These are phyloP conservation scores for Lasioglossum baleicum DNA, from an alignment of 1,140 invertebrate species.

Conservation along the genomic window DNA sequence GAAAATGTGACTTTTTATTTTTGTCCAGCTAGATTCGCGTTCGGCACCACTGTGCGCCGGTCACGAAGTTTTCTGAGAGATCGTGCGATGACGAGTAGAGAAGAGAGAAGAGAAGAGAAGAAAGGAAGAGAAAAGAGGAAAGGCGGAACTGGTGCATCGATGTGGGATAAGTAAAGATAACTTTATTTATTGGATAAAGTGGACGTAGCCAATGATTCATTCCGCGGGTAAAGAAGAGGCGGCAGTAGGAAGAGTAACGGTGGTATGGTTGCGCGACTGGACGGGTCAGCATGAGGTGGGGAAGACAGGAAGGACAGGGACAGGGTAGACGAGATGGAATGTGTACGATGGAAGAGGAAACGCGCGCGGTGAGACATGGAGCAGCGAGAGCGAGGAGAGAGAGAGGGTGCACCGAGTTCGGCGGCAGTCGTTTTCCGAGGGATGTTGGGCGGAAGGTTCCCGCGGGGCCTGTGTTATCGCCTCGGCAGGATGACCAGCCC, in stretches of 20 bases:
- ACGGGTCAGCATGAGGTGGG: conserved; percentile 16
- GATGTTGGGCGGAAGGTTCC: conserved; percentile 77
- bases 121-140: no score
- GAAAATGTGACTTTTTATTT: no score
- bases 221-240: background rate
- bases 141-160: background rate
- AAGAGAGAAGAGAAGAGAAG: background rate
- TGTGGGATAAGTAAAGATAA: background rate
- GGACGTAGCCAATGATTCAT: conserved; percentile 10
- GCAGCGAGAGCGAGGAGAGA: background rate
- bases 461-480: conserved; percentile 80
- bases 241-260: conserved; percentile 17
- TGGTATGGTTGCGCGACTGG: conserved; percentile 14
- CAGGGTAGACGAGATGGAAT: conserved; percentile 39
- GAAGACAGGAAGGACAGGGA: conserved; percentile 10
- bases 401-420: conserved; percentile 43
- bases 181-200: background rate
- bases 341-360: conserved; percentile 39
- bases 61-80: background rate
- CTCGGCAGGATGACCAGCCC: conserved; percentile 80
- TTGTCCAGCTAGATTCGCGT: no score
- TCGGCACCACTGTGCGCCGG: no score
- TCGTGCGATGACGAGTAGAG: background rate
- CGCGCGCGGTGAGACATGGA: conserved; percentile 17
- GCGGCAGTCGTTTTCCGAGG: conserved; percentile 72